Conservation (phyloP, 2,888 invertebrate species). For the Xylota segnis region DNA sequence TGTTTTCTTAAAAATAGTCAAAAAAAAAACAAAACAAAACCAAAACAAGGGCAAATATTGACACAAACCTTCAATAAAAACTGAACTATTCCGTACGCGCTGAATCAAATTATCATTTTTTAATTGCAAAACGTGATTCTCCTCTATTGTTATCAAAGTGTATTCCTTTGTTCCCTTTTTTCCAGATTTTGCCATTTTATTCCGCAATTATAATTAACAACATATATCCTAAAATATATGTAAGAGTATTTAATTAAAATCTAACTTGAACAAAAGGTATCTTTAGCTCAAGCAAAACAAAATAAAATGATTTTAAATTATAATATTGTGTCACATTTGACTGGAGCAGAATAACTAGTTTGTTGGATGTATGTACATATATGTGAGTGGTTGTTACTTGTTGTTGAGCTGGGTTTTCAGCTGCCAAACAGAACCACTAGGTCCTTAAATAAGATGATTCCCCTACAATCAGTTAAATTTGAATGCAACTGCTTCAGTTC, state of each 20-base stretch:
- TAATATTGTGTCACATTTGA: background rate
- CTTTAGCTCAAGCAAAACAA: background rate
- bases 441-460: no score
- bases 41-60: background rate
- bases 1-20: background rate
- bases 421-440: no score
- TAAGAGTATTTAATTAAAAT: background rate
- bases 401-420: no score
- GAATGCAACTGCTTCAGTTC: no score
- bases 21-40: no score
- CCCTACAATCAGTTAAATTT: no score
- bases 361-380: background rate
- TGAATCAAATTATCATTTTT: constrained; percentile 49
- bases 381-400: background rate
- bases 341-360: background rate
- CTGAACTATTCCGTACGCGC: constrained; percentile 74
- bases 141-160: constrained; percentile 77
- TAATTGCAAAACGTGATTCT: constrained; percentile 69
- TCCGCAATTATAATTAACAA: background rate
- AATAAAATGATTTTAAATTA: background rate
- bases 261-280: background rate
- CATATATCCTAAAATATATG: background rate
- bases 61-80: constrained; percentile 78
- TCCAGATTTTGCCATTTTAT: constrained; percentile 10
- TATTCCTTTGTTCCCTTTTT: constrained; percentile 56